These are phyloP conservation scores for Andinoacara biseriatus DNA, from an alignment of 2,113 vertebrate genomes.

Conservation along the genomic window DNA sequence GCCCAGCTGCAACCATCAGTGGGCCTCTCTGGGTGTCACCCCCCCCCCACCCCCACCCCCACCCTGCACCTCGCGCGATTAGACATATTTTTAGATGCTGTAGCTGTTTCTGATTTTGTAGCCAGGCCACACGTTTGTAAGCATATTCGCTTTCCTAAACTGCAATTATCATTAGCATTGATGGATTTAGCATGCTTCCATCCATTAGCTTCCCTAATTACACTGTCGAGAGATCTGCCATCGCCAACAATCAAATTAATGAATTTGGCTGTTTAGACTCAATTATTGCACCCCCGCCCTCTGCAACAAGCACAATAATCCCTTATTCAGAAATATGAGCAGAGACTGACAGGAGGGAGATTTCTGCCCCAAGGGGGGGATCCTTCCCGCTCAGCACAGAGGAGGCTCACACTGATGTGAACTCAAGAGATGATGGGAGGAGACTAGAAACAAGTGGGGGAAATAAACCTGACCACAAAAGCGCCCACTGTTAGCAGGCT, in stretches of 20 bases:
- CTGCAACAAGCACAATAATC: slow-evolving; percentile 61
- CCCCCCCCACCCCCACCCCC: not conserved
- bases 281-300: slow-evolving; percentile 60
- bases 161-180: slow-evolving; percentile 82
- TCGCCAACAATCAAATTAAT: slow-evolving; percentile 80
- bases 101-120: slow-evolving; percentile 56
- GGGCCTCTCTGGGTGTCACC: slow-evolving; percentile 56
- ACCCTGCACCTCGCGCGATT: not conserved
- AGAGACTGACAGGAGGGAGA: slow-evolving; percentile 32
- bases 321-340: slow-evolving; percentile 68
- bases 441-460: slow-evolving; percentile 20
- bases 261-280: slow-evolving; percentile 76
- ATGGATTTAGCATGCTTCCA: slow-evolving; percentile 75
- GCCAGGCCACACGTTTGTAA: slow-evolving; percentile 50
- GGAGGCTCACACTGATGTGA: slow-evolving; percentile 7
- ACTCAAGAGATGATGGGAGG: not conserved
- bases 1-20: slow-evolving; percentile 49
- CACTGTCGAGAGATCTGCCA: slow-evolving; percentile 74
- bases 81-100: slow-evolving; percentile 69
- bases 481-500: slow-evolving; percentile 40
- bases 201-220: slow-evolving; percentile 81
- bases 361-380: slow-evolving; percentile 31
- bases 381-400: slow-evolving; percentile 36
- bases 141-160: slow-evolving; percentile 64
- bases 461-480: slow-evolving; percentile 56